These are phyloP conservation scores for Tetranychus urticae DNA, from an alignment of 1,140 invertebrate species.

Conservation along the genomic window DNA sequence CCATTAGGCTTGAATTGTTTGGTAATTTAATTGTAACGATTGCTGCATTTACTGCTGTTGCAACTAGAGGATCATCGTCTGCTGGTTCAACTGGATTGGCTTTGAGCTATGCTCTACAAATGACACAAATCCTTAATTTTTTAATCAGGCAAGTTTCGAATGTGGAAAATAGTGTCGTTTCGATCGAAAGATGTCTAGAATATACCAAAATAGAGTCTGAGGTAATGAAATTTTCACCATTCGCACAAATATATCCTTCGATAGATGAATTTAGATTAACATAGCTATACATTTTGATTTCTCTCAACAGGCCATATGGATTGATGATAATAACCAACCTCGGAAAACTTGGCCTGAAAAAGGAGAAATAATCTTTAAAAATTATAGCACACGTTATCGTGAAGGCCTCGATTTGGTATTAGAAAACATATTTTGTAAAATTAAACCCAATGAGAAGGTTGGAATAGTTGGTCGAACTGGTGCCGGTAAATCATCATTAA, in stretches of 20 bases:
- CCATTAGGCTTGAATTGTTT: slow-evolving; percentile 20
- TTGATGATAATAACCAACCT: background rate
- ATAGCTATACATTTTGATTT: slow-evolving; percentile 32
- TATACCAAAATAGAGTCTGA: slow-evolving; percentile 38
- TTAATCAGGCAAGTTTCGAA: slow-evolving; percentile 33
- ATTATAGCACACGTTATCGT: slow-evolving; percentile 52
- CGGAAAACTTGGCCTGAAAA: slow-evolving; percentile 37
- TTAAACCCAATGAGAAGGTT: slow-evolving; percentile 49
- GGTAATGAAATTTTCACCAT: slow-evolving; percentile 12
- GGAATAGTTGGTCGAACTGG: slow-evolving; percentile 40
- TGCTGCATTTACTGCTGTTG: slow-evolving; percentile 58
- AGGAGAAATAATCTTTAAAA: slow-evolving; percentile 44
- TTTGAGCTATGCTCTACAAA: slow-evolving; percentile 63
- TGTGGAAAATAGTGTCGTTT: slow-evolving; percentile 37
- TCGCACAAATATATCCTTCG: too few relatives aligned
- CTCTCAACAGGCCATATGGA: slow-evolving; percentile 15
- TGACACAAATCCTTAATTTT: slow-evolving; percentile 33
- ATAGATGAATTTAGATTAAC: too few relatives aligned
- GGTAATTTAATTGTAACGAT: slow-evolving; percentile 20
- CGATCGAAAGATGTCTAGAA: slow-evolving; percentile 35
- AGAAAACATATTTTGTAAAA: slow-evolving; percentile 37
- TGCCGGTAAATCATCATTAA: slow-evolving; percentile 25
- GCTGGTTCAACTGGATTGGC: slow-evolving; percentile 63
- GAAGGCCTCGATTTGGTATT: slow-evolving; percentile 56
- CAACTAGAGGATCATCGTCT: slow-evolving; percentile 36